Evolutionary conservation across 1,140 invertebrate genomes (phyloP).

Genomic region (Drosophila nikananu): DNA sequence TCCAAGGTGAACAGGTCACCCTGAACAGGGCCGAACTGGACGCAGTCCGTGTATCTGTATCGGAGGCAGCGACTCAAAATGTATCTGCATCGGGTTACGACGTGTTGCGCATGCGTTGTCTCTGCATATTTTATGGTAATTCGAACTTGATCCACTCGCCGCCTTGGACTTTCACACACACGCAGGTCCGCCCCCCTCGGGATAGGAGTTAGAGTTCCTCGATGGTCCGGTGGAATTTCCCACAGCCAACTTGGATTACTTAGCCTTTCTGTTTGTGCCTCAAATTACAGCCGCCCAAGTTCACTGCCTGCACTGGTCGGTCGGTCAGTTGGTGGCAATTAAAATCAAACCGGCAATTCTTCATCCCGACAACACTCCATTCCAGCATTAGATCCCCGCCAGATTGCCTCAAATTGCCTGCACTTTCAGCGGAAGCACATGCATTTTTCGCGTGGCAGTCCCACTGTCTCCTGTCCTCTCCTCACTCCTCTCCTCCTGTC

Average conservation of each 20-base stretch:
- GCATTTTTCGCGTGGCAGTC: slow-evolving; percentile 28
- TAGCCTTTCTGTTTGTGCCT: slow-evolving; percentile 53
- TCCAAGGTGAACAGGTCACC: slow-evolving; percentile 70
- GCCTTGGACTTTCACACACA: slow-evolving; percentile 59
- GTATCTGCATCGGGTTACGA: slow-evolving; percentile 59
- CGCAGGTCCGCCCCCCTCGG: slow-evolving; percentile 12
- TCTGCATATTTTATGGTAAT: slow-evolving; percentile 79
- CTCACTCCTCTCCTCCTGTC: too few species aligned
- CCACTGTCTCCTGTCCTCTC: slow-evolving; percentile 20
- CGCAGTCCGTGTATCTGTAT: slow-evolving; percentile 44
- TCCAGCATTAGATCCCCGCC: slow-evolving; percentile 56
- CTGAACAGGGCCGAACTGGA: slow-evolving; percentile 36
- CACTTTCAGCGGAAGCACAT: slow-evolving; percentile 62
- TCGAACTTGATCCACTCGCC: slow-evolving; percentile 57
- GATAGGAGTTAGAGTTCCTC: slow-evolving; percentile 31
- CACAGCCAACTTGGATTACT: slow-evolving; percentile 65
- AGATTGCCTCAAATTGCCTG: slow-evolving; percentile 7
- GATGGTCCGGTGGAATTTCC: slow-evolving; percentile 55
- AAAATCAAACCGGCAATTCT: slow-evolving; percentile 60
- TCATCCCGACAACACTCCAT: slow-evolving; percentile 29
- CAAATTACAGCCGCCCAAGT: slow-evolving; percentile 63
- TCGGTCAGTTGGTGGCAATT: slow-evolving; percentile 50
- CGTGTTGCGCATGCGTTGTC: slow-evolving; percentile 72
- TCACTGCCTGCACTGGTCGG: slow-evolving; percentile 53
- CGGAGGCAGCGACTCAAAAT: slow-evolving; percentile 22